These are phyloP conservation scores for Meloidogyne chitwoodi DNA, from an alignment of 1,140 invertebrate genomes.

Conservation along the genomic window DNA sequence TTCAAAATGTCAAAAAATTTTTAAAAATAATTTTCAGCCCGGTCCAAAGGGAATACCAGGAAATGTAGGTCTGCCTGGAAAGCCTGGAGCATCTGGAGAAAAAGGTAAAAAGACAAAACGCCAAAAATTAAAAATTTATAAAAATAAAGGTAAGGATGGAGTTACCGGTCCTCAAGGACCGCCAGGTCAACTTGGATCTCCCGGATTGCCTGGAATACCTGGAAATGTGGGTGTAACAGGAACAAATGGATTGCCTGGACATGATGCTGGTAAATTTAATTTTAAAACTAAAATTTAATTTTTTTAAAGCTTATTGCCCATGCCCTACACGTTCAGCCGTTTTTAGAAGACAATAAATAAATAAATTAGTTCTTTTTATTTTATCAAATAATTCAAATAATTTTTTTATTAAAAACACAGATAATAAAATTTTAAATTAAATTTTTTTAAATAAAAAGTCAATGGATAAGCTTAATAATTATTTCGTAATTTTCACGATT, in stretches of 20 bases:
- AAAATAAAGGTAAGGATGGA: background rate
- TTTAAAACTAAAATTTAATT: background rate
- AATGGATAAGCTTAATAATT: no score
- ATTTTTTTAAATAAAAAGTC: no score
- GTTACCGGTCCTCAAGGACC: background rate
- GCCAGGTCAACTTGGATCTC: conserved; percentile 20
- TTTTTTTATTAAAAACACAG: no score
- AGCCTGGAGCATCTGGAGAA: background rate
- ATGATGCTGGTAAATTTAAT: conserved; percentile 19
- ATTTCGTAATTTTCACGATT: no score
- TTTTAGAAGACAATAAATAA: conserved; percentile 5
- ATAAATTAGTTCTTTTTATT: no score
- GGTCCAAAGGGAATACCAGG: conserved; percentile 22
- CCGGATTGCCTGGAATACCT: conserved; percentile 29
- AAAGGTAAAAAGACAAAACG: background rate
- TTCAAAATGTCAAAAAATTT: background rate
- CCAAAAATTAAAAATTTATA: background rate
- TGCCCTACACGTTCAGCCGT: conserved; percentile 31
- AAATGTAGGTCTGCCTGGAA: conserved; percentile 14
- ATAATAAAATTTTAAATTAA: no score
- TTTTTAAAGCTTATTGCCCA: conserved; percentile 29
- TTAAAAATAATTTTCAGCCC: background rate
- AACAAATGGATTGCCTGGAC: conserved; percentile 23
- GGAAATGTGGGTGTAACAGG: conserved; percentile 26
- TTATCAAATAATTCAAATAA: no score